Base-by-base conservation (phyloP, 2,888 invertebrate species). In the Drosophila dives region DNA sequence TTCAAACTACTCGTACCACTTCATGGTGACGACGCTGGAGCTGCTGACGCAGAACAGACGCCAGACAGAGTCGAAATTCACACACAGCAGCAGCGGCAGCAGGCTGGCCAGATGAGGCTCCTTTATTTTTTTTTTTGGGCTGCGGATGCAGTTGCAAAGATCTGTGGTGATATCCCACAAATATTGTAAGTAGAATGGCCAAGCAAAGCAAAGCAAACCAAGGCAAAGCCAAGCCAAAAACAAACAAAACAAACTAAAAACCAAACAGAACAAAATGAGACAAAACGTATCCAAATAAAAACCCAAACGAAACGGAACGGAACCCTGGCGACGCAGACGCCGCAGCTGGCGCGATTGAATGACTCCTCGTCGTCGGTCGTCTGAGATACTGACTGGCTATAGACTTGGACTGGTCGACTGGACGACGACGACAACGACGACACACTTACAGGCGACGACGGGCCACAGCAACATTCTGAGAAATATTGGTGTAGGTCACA, bases 401-500 rank as follows among this genome's bases (percentile, higher is more conserved):
- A 67, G 67, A 75, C 68, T 79, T 69, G 68, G 78, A 77, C 81
- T 65, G 32, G 67, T 45, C 45, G 75, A 68, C 74, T 69, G 64
- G 54, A 75, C 65, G 63, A 74, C 75, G 74, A 78, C 67, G 51
- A 75, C 78, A 54, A 74, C 79, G 75, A 83, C 85, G 83, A 90
- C 79, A 89, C 90, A 85, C 86, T 85, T 87, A 84, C 80, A 89
- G 86, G 83, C 83, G 79, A 82, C 78, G 86, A 89, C 84, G 89
- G 81, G 81, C 80, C 64, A 83, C 85, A 80, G 82, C 88, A 91
- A 86, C 92, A 93, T 93, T 93, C 93, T 91, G 90, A 92, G 93
- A 93, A 93, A 92, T 93, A 93, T 93, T 93, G 93, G 93, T 93
- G 93, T 93, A 93, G 93, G 93, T 93, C 93, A 93, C 93, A 93